Evolutionary conservation across 2,888 invertebrate genomes (phyloP), one percentile per base, ranked within the genome.

Genomic region (Drosophila sordidapex): DNA sequence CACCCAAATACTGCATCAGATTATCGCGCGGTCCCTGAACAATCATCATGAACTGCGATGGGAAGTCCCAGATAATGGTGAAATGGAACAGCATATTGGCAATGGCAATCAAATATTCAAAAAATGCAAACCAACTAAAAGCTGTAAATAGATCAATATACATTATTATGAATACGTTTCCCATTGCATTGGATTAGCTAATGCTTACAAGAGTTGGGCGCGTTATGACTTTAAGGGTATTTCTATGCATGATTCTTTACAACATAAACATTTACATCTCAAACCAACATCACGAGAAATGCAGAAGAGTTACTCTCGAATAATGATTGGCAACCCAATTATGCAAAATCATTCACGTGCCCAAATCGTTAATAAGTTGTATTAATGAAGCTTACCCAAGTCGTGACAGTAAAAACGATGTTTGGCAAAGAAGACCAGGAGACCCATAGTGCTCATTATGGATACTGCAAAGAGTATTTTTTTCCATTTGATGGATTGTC

Each of bases 81-180:
- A 97, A 95, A 91, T 98, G 98, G 94, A 97, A 98, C 69, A 96
- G 96, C 97, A 98, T 98, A 93, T 98, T 98, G 81, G 97, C 96
- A 63, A 96, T 95, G 65, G 98, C 98, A 90, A 98, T 96, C 91
- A 98, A 95, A 93, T 98, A 98, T 93, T 98, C 98, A 93, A 97
- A 98, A 68, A 97, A 94, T 2, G 98, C 97, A 94, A 98, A 98
- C 96, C 97, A 97, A 92, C 98, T 98, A 94, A 98, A 98, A 54
- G 98, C 98, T 98, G 94, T 29, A 83, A 70, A 53, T 25, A 15
- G 6, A 57, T 4, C 21, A 51, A 35, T 25, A 48, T 31, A 36
- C 57, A 18, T 52, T 59, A 67, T 48, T 29, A 43, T 40, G 61
- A 65, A 5, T 27, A 46, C 46, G 21, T 38, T 33, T 29, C 27